A percentile compares a stretch with the other conserved stretches of the same genome.
These are phyloP conservation scores for Cephalopachus bancanus DNA, from an alignment of 2,797 vertebrate genomes.

Conservation along the genomic window DNA sequence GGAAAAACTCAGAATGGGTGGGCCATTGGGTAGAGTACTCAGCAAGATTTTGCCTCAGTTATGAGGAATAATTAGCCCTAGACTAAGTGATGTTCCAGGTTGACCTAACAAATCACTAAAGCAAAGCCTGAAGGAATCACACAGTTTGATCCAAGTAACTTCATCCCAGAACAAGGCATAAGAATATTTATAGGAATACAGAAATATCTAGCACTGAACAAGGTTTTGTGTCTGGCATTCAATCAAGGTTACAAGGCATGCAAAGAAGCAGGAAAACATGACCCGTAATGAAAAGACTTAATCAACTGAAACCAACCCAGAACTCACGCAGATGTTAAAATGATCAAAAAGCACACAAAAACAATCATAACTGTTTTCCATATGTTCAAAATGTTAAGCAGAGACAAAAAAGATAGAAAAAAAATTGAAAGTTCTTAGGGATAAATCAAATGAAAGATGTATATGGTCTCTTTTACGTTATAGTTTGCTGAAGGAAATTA, in stretches of 20 bases:
- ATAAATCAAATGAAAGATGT: background rate
- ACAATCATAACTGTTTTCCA: background rate
- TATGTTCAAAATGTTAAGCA: slow-evolving; percentile 51
- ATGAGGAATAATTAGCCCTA: background rate
- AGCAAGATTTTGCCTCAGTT: background rate
- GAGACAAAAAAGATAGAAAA: background rate
- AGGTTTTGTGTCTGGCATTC: background rate
- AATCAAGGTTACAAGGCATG: background rate
- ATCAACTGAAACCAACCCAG: background rate
- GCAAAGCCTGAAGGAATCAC: background rate
- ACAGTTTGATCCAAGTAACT: background rate
- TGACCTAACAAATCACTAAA: background rate
- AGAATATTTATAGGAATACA: background rate
- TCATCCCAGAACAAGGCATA: background rate
- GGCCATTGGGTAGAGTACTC: background rate
- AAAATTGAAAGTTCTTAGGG: background rate
- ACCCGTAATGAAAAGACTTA: background rate
- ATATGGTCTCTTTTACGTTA: background rate
- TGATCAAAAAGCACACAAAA: slow-evolving; percentile 20
- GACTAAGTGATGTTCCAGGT: background rate
- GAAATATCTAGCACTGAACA: background rate
- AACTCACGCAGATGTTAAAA: slow-evolving; percentile 31
- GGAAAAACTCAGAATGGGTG: background rate
- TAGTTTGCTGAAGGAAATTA: background rate
- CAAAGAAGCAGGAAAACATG: background rate